A percentile compares a stretch with the other conserved stretches of the same genome.
Conservation (phyloP, 2,113 vertebrate species). For the Carollia perspicillata region DNA sequence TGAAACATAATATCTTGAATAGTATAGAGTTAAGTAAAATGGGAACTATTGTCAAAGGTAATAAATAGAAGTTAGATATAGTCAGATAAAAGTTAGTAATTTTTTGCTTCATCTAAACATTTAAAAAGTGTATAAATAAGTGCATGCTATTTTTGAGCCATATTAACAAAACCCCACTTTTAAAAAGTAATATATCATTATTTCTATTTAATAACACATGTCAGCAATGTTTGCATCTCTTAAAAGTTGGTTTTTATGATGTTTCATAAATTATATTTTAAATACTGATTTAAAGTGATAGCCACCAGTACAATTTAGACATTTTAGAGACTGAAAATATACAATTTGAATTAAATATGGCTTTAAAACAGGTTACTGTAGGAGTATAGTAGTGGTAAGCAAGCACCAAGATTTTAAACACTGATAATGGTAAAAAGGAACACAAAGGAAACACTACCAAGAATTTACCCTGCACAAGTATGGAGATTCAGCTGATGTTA, state of each 20-base stretch:
- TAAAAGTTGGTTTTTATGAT: not conserved
- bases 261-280: slow-evolving; percentile 32
- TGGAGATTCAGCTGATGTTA: not conserved
- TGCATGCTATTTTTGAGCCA: not conserved
- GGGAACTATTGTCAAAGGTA: not conserved
- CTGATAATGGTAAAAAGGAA: not conserved
- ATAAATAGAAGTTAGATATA: not conserved
- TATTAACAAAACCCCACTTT: slow-evolving; percentile 28
- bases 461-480: not conserved
- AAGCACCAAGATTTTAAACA: slow-evolving; percentile 24
- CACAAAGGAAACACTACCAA: slow-evolving; percentile 11
- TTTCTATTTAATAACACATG: slow-evolving; percentile 45
- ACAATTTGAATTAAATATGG: slow-evolving; percentile 42
- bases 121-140: not conserved
- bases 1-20: not conserved
- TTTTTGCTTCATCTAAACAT: not conserved
- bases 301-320: not conserved
- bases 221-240: not conserved
- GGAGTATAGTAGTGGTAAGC: not conserved
- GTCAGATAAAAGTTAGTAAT: not conserved
- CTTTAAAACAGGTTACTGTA: slow-evolving; percentile 14
- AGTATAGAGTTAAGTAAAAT: slow-evolving; percentile 24
- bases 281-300: slow-evolving; percentile 7
- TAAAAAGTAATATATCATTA: not conserved
- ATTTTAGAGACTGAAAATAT: slow-evolving; percentile 31